These are phyloP conservation scores for Mesocentrotus franciscanus DNA, from an alignment of 53 echinoderm and acorn worm genomes.

Conservation along the genomic window DNA sequence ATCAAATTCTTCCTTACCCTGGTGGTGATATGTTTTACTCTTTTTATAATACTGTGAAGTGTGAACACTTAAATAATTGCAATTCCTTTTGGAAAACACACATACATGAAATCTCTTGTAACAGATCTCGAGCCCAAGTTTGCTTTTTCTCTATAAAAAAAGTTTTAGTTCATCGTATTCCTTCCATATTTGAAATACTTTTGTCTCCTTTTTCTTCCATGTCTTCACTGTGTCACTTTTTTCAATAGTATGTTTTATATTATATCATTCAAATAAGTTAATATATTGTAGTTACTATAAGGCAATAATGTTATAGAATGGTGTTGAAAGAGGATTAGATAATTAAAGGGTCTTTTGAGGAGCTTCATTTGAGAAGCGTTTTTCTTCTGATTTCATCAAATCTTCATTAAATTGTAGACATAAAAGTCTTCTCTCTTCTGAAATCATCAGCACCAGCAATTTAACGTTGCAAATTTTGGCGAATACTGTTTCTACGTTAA, in stretches of 20 bases:
- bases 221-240: background rate
- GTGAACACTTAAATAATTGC: background rate
- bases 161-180: background rate
- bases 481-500: background rate
- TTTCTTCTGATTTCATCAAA: background rate
- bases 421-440: background rate
- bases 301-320: background rate
- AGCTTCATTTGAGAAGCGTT: background rate
- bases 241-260: background rate
- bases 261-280: background rate
- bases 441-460: background rate
- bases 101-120: background rate
- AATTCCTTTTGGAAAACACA: background rate
- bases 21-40: background rate
- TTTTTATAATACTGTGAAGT: background rate
- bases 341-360: background rate
- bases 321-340: background rate
- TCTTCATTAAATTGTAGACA: background rate
- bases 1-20: background rate
- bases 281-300: background rate
- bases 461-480: background rate
- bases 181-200: slow-evolving; percentile 38
- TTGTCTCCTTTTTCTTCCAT: slow-evolving; percentile 44
- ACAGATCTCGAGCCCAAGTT: background rate
- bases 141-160: background rate